Evolutionary conservation across 2,113 vertebrate genomes (phyloP).

Genomic region (Sigmodon hispidus): DNA sequence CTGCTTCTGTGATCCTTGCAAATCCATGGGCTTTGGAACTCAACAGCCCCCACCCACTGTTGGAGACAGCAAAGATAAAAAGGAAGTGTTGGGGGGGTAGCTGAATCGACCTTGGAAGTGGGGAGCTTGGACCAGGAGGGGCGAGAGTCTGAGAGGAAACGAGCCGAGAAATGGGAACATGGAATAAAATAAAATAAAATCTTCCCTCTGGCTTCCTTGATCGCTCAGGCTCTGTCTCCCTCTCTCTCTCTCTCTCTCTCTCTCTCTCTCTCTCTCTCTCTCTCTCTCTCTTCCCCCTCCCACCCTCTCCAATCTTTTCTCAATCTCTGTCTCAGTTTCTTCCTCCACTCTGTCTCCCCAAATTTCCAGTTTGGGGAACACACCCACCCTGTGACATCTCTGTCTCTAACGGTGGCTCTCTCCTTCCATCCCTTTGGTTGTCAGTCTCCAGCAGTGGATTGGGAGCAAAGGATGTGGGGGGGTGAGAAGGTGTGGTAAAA

Average conservation of each 20-base stretch:
- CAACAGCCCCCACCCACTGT: background rate
- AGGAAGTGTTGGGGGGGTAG: slow-evolving; percentile 73
- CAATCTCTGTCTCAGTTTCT: slow-evolving; percentile 40
- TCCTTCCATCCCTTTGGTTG: background rate
- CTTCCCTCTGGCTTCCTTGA: slow-evolving; percentile 77
- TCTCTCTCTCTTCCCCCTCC: background rate
- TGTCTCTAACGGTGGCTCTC: background rate
- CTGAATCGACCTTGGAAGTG: slow-evolving; percentile 47
- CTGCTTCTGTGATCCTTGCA: slow-evolving; percentile 57
- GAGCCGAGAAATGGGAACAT: slow-evolving; percentile 81
- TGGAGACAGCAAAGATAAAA: slow-evolving; percentile 75
- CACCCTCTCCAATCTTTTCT: background rate
- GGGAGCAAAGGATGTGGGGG: background rate
- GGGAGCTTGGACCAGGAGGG: slow-evolving; percentile 53
- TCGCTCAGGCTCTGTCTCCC: background rate
- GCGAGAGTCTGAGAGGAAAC: slow-evolving; percentile 60
- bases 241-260: background rate
- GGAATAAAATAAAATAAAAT: slow-evolving; percentile 76
- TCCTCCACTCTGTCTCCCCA: slow-evolving; percentile 31
- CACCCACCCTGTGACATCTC: background rate
- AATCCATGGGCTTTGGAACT: slow-evolving; percentile 60
- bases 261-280: background rate
- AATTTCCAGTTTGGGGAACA: slow-evolving; percentile 9
- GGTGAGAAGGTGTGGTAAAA: background rate
- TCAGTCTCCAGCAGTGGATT: background rate